phyloP scores from a whole-genome alignment of 37 sponge, comb jelly and placozoan species.

The Sycon ciliatum region DNA sequence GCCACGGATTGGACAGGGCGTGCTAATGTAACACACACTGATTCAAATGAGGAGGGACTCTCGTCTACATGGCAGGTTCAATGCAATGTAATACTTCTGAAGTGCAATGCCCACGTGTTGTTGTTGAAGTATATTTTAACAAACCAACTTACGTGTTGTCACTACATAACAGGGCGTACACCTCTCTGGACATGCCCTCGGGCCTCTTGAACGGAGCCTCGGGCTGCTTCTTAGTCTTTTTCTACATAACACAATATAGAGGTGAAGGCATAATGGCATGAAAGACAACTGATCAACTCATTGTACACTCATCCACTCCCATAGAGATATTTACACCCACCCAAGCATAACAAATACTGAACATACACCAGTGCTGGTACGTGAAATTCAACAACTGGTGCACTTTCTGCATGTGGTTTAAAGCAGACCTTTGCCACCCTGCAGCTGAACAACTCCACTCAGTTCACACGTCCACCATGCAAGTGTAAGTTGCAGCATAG shows the following conservation, averaged over 20 bases:
- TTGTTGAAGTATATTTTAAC: neutral
- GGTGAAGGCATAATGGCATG: no score
- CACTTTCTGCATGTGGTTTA: no score
- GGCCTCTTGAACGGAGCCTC: slow-evolving; percentile 31
- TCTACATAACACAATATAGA: neutral
- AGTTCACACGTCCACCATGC: no score
- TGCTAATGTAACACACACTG: no score
- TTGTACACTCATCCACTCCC: neutral
- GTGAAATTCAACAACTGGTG: no score
- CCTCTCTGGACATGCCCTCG: slow-evolving; percentile 71
- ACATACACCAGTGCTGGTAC: no score
- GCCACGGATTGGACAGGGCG: no score
- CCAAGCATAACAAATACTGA: no score
- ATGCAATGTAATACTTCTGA: neutral
- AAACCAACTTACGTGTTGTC: slow-evolving; percentile 31
- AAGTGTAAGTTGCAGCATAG: no score
- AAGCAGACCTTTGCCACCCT: no score
- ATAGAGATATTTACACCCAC: neutral
- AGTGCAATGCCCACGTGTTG: neutral
- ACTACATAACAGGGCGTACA: slow-evolving; percentile 68
- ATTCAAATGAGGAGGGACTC: neutral
- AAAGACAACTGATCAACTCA: no score
- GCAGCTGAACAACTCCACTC: no score
- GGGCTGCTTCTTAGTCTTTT: slow-evolving; percentile 26
- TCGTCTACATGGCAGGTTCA: neutral